Base-by-base conservation (phyloP, 2,113 vertebrate genomes). In the Cephalopterus ornatus region DNA sequence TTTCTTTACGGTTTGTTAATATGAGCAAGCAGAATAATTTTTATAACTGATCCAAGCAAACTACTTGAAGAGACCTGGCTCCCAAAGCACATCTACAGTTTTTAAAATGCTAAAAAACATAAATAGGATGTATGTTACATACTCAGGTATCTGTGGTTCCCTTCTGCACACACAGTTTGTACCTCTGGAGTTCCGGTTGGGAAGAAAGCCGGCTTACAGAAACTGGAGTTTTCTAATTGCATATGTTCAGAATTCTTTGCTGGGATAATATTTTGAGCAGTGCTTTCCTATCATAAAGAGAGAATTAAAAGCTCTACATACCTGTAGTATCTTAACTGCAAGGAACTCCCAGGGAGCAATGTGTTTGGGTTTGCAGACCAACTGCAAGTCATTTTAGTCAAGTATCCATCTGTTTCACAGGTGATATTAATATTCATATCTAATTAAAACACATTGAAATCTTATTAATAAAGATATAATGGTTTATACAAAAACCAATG, bases 381-480 rank as follows among this genome's bases (percentile, higher is more conserved):
- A 86, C 97, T 98, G 90, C 99, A 99, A 84, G 98, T 98, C 99
- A 99, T 99, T 50, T 97, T 98, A 67, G 89, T 97, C 78, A 98
- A 97, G 82, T 98, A 97, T 4, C 98, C 99, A 49, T 98, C 98
- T 18, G 99, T 99, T 97, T 98, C 97, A 97, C 99, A 99, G 23
- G 96, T 98, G 93, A 99, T 98, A 74, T 75, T 97, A 91, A 98
- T 97, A 95, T 98, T 98, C 96, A 99, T 97, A 96, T 99, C 98
- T 98, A 96, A 97, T 97, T 95, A 89, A 98, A 97, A 97, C 95
- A 98, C 28, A 96, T 41, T 21, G 66, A 9, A 96, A 95, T 80
- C 14, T 80, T 67, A 95, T 98, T 86, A 95, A 92, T 87, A 91
- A 88, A 84, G 53, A 53, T 44, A 76, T 14, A 84, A 53, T 8